Evolutionary conservation across 2,113 vertebrate genomes (phyloP).

Genomic region (Colistium nudipinnis): DNA sequence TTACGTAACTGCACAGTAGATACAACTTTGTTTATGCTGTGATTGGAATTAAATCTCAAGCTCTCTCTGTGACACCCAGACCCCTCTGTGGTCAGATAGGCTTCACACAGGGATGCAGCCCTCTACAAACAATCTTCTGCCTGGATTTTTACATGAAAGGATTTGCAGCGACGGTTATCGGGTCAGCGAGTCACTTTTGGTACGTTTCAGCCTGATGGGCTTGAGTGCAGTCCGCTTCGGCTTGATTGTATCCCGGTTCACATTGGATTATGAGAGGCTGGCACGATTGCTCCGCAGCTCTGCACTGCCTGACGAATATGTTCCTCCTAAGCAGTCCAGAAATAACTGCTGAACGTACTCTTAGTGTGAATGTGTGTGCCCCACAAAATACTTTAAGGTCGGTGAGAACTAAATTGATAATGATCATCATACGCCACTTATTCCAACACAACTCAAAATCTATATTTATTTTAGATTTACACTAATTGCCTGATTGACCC

Average conservation of each 20-base stretch:
- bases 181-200: conserved; percentile 10
- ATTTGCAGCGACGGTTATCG: conserved; percentile 20
- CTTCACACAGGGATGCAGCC: conserved; percentile 27
- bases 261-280: conserved; percentile 32
- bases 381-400: neutral
- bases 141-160: conserved; percentile 30
- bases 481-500: too few relatives aligned
- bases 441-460: too few relatives aligned
- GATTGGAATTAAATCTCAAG: conserved; percentile 45
- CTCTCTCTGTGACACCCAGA: conserved; percentile 16
- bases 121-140: conserved; percentile 36
- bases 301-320: neutral
- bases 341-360: conserved; percentile 4
- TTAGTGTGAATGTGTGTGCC: neutral
- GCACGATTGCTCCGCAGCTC: conserved; percentile 13
- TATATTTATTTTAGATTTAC: too few relatives aligned
- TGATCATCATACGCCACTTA: neutral
- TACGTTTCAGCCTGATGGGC: conserved; percentile 14
- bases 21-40: conserved; percentile 32
- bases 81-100: conserved; percentile 2
- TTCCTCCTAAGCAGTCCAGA: neutral
- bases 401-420: neutral
- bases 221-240: conserved; percentile 22
- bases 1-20: conserved; percentile 27
- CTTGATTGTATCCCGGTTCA: conserved; percentile 44